Evolutionary conservation across 2,113 vertebrate species (phyloP).

Genomic region (Gallinago jamesoni): DNA sequence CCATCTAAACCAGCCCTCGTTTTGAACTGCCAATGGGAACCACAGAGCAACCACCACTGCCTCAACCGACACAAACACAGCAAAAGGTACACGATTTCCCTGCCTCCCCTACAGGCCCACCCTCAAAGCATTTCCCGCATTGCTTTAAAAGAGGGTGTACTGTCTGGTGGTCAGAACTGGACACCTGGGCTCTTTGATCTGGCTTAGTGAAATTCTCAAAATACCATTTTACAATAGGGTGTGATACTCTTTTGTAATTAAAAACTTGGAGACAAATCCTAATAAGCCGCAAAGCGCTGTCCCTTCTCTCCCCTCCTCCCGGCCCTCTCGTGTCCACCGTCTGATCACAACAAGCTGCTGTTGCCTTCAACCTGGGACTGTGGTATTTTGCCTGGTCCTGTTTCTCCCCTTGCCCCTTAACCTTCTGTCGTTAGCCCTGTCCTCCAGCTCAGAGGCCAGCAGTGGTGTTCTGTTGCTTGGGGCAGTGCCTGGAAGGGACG

Average conservation of each 20-base stretch:
- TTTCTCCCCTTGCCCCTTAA: not conserved
- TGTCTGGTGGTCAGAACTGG: not conserved
- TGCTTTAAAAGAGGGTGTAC: not conserved
- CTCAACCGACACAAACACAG: conserved; percentile 86
- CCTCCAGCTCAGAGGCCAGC: not conserved
- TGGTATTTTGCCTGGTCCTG: not conserved
- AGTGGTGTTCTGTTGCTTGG: not conserved
- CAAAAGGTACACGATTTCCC: conserved; percentile 80
- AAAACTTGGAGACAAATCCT: not conserved
- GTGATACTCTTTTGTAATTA: not conserved
- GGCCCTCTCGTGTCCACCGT: not conserved
- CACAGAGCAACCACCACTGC: conserved; percentile 92
- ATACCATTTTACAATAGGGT: not conserved
- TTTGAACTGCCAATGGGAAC: conserved; percentile 98
- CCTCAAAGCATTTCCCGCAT: not conserved
- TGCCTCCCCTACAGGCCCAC: not conserved
- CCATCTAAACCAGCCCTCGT: conserved; percentile 82
- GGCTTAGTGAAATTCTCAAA: not conserved
- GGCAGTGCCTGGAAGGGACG: not conserved
- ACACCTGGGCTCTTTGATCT: not conserved
- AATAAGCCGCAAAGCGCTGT: not conserved
- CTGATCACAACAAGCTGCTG: not conserved
- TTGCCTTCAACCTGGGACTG: not conserved
- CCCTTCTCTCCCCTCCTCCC: not conserved
- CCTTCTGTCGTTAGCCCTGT: not conserved